Base-by-base conservation (phyloP, 2,888 invertebrate species). In the Nomada flava region DNA sequence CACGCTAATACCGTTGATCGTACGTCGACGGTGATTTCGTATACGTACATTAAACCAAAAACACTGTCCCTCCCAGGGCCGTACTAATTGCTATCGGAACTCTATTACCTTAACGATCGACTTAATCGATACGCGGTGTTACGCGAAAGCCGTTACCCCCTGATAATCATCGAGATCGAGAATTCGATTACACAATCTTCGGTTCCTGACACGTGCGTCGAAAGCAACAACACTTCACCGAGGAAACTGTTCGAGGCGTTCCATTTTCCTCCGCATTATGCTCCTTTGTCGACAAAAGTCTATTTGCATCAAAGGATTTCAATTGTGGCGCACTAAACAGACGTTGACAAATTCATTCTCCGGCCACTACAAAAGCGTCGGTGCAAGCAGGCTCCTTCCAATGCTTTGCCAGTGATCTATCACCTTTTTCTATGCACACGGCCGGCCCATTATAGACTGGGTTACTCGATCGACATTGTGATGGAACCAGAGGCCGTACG, bases 341-440 rank as follows among this genome's bases (percentile, higher is more conserved):
- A 80, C 82, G 67, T 72, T 81, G 80, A 80, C 82, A 81, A 80
- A 80, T 80, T 68, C 73, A 80, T 67, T 79, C 71, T 63, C 62
- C 57, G 13, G 26, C 55, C 18, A 2, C 26, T n/a, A 80, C 71
- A 80, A 79, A 79, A 42, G 72, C 20, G 13, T 44, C 11, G 36
- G n/a, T 29, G 44, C 44, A 47, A 47, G 13, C n/a, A 29, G 44
- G 42, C 1, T 36, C n/a, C 2, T 23, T 47, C 53, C 65, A 50
- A 52, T 57, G 29, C 67, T 53, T 20, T 44, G 26, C 0, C 44
- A 63, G 57, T 29, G 55, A 57, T 67, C 81, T 63, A 62, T 73
- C 82, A 53, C 53, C 29, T 63, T 44, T 47, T 60, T 52, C 76
- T n/a, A 47, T 20, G 15, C 57, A 18, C 11, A 59, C 47, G 70